Evolutionary conservation across 2,113 vertebrate species (phyloP).

Genomic region (Caloenas nicobarica): DNA sequence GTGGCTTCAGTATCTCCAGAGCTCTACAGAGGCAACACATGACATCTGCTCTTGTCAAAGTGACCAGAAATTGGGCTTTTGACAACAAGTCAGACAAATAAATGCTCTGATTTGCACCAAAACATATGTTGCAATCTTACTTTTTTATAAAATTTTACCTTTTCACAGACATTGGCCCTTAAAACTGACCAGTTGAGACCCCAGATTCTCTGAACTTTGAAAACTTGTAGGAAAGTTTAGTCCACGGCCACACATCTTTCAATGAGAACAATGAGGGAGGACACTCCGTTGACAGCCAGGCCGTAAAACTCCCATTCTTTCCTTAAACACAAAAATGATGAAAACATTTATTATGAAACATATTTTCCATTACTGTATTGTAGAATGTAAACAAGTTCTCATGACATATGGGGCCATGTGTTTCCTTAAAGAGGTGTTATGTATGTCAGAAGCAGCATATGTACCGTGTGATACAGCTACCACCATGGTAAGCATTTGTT

Average conservation of each 20-base stretch:
- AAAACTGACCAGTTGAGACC: neutral
- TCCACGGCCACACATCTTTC: neutral
- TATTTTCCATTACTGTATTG: slow-evolving; percentile 76
- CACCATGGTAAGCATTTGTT: slow-evolving; percentile 66
- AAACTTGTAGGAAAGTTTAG: neutral
- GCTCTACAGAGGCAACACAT: neutral
- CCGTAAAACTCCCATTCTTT: slow-evolving; percentile 58
- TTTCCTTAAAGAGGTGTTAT: slow-evolving; percentile 80
- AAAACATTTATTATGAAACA: slow-evolving; percentile 79
- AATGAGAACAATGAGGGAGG: slow-evolving; percentile 28
- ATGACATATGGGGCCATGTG: slow-evolving; percentile 81
- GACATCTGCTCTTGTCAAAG: neutral
- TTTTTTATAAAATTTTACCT: neutral
- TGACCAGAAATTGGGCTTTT: neutral
- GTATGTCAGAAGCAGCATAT: slow-evolving; percentile 76
- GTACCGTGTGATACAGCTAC: slow-evolving; percentile 75
- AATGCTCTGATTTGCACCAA: neutral
- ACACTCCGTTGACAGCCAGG: slow-evolving; percentile 47
- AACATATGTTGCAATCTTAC: neutral
- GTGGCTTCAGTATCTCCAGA: neutral
- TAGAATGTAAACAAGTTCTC: slow-evolving; percentile 75
- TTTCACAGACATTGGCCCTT: neutral
- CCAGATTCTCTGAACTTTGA: neutral
- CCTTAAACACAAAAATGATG: slow-evolving; percentile 68
- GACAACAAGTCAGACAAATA: neutral